Evolutionary conservation across 1,140 invertebrate genomes (phyloP).

Genomic region (Diprion similis): DNA sequence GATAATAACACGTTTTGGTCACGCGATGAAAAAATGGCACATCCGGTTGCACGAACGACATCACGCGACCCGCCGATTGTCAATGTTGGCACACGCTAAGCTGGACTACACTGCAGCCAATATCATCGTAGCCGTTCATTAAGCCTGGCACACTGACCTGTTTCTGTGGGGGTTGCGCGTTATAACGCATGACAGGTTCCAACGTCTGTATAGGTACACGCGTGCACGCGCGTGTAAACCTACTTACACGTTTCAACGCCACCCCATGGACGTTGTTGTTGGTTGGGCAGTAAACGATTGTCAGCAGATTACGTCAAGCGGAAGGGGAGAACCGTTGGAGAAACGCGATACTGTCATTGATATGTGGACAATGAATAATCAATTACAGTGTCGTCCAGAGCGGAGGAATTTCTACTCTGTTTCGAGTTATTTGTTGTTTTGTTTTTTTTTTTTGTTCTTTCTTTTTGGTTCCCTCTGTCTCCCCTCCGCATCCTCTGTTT

Average conservation of each 20-base stretch:
- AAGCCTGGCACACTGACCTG: background rate
- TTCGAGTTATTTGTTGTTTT: background rate
- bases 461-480: too few species aligned
- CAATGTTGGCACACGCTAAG: background rate
- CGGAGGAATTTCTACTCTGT: background rate
- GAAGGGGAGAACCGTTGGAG: background rate
- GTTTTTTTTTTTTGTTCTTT: background rate
- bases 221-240: too few species aligned
- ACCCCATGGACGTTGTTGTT: too few species aligned
- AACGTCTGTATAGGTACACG: too few species aligned
- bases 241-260: too few species aligned
- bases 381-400: background rate
- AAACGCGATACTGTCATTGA: background rate
- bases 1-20: background rate
- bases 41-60: background rate
- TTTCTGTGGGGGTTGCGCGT: background rate
- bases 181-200: too few species aligned
- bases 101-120: background rate
- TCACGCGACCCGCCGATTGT: background rate
- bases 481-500: too few species aligned
- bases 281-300: too few species aligned
- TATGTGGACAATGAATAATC: background rate
- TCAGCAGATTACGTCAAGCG: too few species aligned
- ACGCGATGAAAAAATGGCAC: background rate
- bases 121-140: background rate